These are phyloP conservation scores for Globodera rostochiensis DNA, from an alignment of 1,140 invertebrate genomes.

Conservation along the genomic window DNA sequence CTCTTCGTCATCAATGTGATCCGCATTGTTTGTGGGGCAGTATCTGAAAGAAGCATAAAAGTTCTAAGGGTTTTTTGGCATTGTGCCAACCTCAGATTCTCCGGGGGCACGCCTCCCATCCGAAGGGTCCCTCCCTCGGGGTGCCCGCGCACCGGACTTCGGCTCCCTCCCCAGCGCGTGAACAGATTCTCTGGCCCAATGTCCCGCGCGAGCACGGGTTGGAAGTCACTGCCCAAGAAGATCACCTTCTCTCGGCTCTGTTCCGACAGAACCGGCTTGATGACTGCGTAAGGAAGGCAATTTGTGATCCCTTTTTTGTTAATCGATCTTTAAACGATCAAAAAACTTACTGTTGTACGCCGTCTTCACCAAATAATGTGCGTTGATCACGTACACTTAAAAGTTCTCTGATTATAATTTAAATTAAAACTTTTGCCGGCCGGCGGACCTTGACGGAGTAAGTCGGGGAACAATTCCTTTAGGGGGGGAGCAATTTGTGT, in stretches of 20 bases:
- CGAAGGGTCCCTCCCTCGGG: slow-evolving; percentile 38
- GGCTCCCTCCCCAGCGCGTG: slow-evolving; percentile 40
- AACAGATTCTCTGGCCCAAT: slow-evolving; percentile 43
- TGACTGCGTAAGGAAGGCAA: neutral
- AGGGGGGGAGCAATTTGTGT: slow-evolving; percentile 29
- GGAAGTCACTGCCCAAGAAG: slow-evolving; percentile 34
- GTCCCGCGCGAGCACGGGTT: slow-evolving; percentile 28
- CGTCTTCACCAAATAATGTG: slow-evolving; percentile 39
- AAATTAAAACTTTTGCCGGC: neutral
- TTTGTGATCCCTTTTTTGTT: too few species aligned
- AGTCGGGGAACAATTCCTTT: slow-evolving; percentile 45
- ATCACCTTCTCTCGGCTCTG: slow-evolving; percentile 45
- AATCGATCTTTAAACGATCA: too few species aligned
- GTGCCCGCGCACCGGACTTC: slow-evolving; percentile 23
- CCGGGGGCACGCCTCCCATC: slow-evolving; percentile 42
- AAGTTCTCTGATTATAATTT: neutral
- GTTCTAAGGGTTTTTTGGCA: neutral
- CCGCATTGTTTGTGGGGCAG: slow-evolving; percentile 39
- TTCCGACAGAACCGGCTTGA: slow-evolving; percentile 46
- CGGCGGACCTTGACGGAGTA: slow-evolving; percentile 39
- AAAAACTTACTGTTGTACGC: slow-evolving; percentile 24
- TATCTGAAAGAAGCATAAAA: slow-evolving; percentile 37
- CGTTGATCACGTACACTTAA: slow-evolving; percentile 42
- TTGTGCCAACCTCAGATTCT: slow-evolving; percentile 26
- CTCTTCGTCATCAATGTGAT: slow-evolving; percentile 34